Evolutionary conservation across 2,888 invertebrate species (phyloP).

Genomic region (Drymonia ruficornis): DNA sequence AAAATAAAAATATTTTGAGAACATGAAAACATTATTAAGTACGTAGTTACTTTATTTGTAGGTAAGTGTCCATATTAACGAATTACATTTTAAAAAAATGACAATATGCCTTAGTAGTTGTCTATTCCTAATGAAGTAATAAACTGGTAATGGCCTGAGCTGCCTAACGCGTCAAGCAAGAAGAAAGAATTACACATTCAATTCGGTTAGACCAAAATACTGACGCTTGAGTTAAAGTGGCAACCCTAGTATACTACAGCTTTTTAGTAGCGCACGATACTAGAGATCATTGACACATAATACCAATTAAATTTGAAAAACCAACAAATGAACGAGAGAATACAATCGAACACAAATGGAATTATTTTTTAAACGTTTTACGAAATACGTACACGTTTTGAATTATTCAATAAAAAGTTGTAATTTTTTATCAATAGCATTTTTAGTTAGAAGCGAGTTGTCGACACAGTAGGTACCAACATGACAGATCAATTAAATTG

Average conservation of each 20-base stretch:
- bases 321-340: slow-evolving; percentile 38
- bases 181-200: too few species aligned
- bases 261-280: slow-evolving; percentile 9
- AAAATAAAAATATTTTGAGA: too few species aligned
- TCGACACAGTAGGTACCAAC: background rate
- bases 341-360: slow-evolving; percentile 30
- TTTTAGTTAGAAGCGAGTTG: background rate
- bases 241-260: slow-evolving; percentile 5
- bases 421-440: background rate
- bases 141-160: too few species aligned
- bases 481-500: background rate
- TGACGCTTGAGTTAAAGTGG: background rate
- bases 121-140: too few species aligned
- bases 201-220: too few species aligned
- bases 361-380: slow-evolving; percentile 12
- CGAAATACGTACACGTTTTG: background rate
- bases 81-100: too few species aligned
- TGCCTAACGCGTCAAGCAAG: too few species aligned
- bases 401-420: background rate
- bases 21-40: too few species aligned
- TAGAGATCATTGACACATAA: slow-evolving; percentile 47
- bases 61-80: too few species aligned
- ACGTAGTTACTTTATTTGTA: too few species aligned
- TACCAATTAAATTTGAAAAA: slow-evolving; percentile 50
- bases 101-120: too few species aligned